Base-by-base conservation (phyloP, 2,113 vertebrate genomes). In the Callospermophilus lateralis region DNA sequence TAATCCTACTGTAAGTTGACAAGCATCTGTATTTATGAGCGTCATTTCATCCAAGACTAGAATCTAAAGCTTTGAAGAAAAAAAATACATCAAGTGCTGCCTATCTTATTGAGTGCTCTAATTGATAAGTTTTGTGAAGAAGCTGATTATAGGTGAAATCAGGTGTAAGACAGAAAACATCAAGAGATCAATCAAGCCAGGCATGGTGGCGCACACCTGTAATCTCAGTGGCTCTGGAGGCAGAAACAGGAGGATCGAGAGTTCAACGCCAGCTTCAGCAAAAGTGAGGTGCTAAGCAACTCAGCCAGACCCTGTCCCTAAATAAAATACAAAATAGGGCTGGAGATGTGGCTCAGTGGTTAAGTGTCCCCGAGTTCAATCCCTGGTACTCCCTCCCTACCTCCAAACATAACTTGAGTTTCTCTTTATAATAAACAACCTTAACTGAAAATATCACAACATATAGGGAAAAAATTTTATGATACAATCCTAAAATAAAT, bases 341-440 rank as follows among this genome's bases (percentile, higher is more conserved):
- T 53, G 51, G 51, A 4, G 51, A 53, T 53, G 51, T 11, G 48
- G 48, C 48, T 51, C 48, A 51, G 10, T 51, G 48, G 48, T 51
- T 11, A 51, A 51, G 48, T 51, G 48, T 13, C 48, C 48, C 48
- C 13, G 48, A 51, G 51, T 53, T 53, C 51, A 53, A 53, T 53
- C 51, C 13, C 51, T 2, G 12, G 48, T 51, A 51, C 48, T 3
- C 48, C 48, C 48, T 51, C 48, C 48, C 48, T 45, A 45, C 8
- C 45, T 1, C 51, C 51, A 53, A 53, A 53, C 15, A 67, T 89
- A 65, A 70, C 53, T 48, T 77, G 79, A 90, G 42, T 88, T 84
- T 81, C 58, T 84, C 20, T 87, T 78, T 67, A 61, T 77, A 80
- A 80, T 89, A 93, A 84, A 80, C 81, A 93, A 68, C 4, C 8